Evolutionary conservation across 2,797 vertebrate genomes (phyloP).

Genomic region (Serranus cabrilla): DNA sequence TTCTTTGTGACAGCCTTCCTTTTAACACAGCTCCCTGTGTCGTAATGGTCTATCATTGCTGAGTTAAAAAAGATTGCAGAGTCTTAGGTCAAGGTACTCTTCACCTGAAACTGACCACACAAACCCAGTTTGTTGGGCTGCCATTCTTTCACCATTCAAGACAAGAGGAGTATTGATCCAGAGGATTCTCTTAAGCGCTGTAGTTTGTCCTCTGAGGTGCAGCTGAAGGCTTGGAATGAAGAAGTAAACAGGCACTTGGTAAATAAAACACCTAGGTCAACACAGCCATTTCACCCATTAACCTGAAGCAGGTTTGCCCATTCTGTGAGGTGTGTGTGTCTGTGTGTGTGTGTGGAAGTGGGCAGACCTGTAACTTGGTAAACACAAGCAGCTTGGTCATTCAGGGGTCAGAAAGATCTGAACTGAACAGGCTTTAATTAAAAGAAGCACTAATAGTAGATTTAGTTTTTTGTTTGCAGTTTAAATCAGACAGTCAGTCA

Average conservation of each 20-base stretch:
- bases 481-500: background rate
- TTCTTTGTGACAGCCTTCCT: background rate
- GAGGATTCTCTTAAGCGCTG: conserved; percentile 76
- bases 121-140: conserved; percentile 61
- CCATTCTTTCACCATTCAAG: conserved; percentile 73
- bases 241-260: conserved; percentile 83
- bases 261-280: conserved; percentile 88
- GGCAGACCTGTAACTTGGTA: conserved; percentile 61
- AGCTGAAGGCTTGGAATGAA: conserved; percentile 81
- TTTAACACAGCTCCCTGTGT: background rate
- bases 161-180: conserved; percentile 85
- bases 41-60: conserved; percentile 29
- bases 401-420: conserved; percentile 53
- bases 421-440: background rate
- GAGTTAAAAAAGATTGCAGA: conserved; percentile 51
- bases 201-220: conserved; percentile 84
- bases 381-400: conserved; percentile 64
- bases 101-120: conserved; percentile 80
- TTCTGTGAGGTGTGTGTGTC: conserved; percentile 59
- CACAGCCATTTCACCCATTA: conserved; percentile 84
- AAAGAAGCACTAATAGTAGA: background rate
- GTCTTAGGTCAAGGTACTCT: conserved; percentile 65
- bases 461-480: background rate
- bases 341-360: conserved; percentile 37
- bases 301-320: conserved; percentile 72